Base-by-base conservation (phyloP, 2,797 vertebrate species). In the Cottoperca gobio region DNA sequence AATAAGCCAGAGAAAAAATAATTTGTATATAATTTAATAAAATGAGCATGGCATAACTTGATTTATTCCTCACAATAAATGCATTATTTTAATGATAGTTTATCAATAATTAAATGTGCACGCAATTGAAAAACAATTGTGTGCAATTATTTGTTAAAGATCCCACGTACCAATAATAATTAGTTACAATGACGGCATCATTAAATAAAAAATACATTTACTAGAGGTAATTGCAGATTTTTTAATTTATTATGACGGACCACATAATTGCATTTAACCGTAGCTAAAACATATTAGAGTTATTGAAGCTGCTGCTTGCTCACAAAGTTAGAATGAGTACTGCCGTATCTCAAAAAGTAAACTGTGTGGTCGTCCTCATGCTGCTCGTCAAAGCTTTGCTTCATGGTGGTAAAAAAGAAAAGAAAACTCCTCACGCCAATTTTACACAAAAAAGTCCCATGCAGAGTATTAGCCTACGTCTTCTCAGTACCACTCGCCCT, bases 201-300 rank as follows among this genome's bases (percentile, higher is more conserved):
- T 70, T 40, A 16, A 65, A 62, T 24, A 46, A 80, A n/a, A 73
- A 68, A 13, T 57, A 46, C 42, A 61, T 65, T 73, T 28, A 67
- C 40, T n/a, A 23, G 52, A 24, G 19, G 39, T 73, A 46, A 70
- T 57, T 70, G 48, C 48, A 42, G 33, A 39, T 58, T 69, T 68
- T 60, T 48, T 53, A n/a, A 63, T 66, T 60, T 57, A 62, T 74
- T 57, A 61, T 70, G 35, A 52, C 24, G 67, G 39, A 76, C n/a
- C 23, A 67, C 10, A 66, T 58, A 16, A 66, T 65, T 19, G 2
- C 37, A 16, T 62, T 68, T 35, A 61, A 35, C 40, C n/a, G 21
- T 33, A 26, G 45, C 37, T 9, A 24, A 49, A 1, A 24, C 35
- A 50, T 70, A 5, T 5, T 14, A 37, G 24, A 33, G 31, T 46